Conservation (phyloP, 2,113 vertebrate genomes). For the Zosterops pallidus region DNA sequence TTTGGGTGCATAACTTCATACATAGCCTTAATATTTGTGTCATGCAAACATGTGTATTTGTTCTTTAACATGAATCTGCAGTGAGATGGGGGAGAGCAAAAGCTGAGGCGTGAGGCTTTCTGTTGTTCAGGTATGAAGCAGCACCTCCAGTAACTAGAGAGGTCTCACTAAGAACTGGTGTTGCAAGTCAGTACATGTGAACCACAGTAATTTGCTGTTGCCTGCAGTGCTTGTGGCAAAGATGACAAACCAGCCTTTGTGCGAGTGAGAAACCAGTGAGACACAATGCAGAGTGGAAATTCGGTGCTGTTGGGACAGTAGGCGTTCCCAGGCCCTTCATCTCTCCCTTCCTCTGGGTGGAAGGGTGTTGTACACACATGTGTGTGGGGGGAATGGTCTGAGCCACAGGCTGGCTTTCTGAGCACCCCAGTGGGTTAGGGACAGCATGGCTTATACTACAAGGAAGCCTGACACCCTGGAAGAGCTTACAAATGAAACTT, state of each 20-base stretch:
- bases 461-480: not conserved
- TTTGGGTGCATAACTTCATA: not conserved
- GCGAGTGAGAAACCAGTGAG: not conserved
- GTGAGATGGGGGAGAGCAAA: not conserved
- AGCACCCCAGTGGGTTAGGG: not conserved
- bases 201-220: not conserved
- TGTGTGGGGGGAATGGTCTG: not conserved
- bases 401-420: not conserved
- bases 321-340: not conserved
- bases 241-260: conserved; percentile 50
- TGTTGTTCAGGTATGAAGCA: not conserved
- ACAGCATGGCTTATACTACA: accelerated
- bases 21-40: not conserved
- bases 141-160: accelerated
- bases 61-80: not conserved
- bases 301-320: not conserved
- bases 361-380: not conserved
- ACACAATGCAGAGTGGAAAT: conserved; percentile 35
- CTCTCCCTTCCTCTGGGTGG: conserved; percentile 10
- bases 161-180: not conserved
- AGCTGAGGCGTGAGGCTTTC: not conserved
- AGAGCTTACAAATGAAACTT: not conserved
- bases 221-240: conserved; percentile 14
- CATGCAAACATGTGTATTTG: accelerated
- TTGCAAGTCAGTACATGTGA: not conserved